phyloP scores from a whole-genome alignment of 2,797 vertebrate species.

The Pyrocephalus nanus region DNA sequence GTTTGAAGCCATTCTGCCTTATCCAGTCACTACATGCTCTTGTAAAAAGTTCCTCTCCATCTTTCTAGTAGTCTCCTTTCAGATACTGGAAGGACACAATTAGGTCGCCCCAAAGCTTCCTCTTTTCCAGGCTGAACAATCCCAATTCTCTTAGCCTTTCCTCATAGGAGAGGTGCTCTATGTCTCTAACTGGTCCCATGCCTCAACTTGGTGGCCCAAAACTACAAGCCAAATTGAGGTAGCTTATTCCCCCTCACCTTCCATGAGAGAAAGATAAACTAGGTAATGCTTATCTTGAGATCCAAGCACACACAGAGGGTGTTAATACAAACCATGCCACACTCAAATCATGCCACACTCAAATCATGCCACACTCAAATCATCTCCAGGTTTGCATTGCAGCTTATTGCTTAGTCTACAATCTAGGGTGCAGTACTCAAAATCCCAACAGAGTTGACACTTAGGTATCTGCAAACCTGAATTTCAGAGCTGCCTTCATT shows the following conservation, averaged over 20 bases:
- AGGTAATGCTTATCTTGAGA: not conserved
- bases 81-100: not conserved
- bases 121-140: not conserved
- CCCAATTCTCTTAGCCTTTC: not conserved
- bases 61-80: not conserved
- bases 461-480: not conserved
- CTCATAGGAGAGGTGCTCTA: not conserved
- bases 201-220: not conserved
- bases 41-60: not conserved
- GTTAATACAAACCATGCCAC: not conserved
- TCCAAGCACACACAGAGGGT: not conserved
- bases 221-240: not conserved
- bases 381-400: not conserved
- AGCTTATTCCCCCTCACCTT: not conserved
- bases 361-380: rapidly evolving
- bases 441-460: not conserved
- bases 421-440: not conserved
- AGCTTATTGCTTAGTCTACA: not conserved
- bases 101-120: not conserved
- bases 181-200: not conserved
- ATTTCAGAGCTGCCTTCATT: not conserved
- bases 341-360: not conserved
- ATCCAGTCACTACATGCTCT: not conserved
- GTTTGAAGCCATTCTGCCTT: not conserved
- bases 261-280: not conserved